Conservation (phyloP, 2,888 invertebrate genomes). For the Hypomecis atomaria region DNA sequence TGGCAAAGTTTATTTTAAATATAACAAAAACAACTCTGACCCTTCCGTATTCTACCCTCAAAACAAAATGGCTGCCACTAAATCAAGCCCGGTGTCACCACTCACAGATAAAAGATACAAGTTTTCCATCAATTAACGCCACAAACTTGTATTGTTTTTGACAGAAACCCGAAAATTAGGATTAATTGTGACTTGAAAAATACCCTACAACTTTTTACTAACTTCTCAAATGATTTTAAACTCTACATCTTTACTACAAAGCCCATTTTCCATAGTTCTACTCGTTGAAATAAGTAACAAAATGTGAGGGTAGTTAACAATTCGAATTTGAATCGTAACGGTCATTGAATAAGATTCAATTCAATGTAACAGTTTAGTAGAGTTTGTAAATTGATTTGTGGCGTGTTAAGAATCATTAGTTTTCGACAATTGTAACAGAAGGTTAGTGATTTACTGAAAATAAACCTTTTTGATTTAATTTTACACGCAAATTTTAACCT, state of each 20-base stretch:
- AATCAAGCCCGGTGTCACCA: conserved; percentile 14
- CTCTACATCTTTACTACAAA: neutral
- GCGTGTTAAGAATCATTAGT: conserved; percentile 63
- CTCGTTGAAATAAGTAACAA: neutral
- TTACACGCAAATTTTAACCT: conserved; percentile 15
- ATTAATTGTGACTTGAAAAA: conserved; percentile 43
- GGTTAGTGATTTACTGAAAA: conserved; percentile 35
- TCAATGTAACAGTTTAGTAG: neutral
- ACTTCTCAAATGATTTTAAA: conserved; percentile 15
- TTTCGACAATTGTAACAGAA: conserved; percentile 41
- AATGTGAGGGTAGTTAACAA: neutral
- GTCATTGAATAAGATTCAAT: neutral
- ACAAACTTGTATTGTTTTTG: conserved; percentile 42
- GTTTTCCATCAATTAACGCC: conserved; percentile 40
- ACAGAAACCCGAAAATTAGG: conserved; percentile 47
- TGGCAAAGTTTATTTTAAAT: too few species aligned
- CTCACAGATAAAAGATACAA: conserved; percentile 31
- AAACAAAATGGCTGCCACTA: neutral
- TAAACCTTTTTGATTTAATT: neutral
- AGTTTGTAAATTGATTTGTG: conserved; percentile 61
- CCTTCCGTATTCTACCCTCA: neutral
- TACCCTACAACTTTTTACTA: conserved; percentile 16
- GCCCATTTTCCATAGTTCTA: conserved; percentile 8
- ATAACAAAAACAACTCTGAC: neutral
- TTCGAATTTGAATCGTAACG: conserved; percentile 1